A percentile compares a stretch with the other conserved stretches of the same genome.
These are phyloP conservation scores for Thamnaconus septentrionalis DNA, from an alignment of 2,113 vertebrate species.

Conservation along the genomic window DNA sequence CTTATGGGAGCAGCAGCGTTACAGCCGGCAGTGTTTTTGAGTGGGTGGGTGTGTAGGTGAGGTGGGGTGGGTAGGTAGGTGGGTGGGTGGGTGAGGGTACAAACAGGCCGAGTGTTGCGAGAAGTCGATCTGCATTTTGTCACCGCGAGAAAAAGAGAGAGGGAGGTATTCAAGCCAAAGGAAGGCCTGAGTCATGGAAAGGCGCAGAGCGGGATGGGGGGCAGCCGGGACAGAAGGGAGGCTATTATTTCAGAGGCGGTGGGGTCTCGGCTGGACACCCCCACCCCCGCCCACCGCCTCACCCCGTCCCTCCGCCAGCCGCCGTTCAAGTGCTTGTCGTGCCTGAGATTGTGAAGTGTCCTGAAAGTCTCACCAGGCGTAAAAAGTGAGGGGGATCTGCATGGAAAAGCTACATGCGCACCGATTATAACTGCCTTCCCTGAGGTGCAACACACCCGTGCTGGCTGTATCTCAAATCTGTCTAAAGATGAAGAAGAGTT, in stretches of 20 bases:
- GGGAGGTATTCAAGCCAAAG: conserved; percentile 50
- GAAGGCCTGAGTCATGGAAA: conserved; percentile 71
- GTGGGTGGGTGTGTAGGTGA: too few relatives aligned
- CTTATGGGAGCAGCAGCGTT: conserved; percentile 52
- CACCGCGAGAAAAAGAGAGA: conserved; percentile 47
- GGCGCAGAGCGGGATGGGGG: conserved; percentile 26
- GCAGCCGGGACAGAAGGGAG: conserved; percentile 45
- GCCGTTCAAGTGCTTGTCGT: conserved; percentile 51
- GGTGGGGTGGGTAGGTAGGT: too few relatives aligned
- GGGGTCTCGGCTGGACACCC: too few relatives aligned
- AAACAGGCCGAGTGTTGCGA: conserved; percentile 65
- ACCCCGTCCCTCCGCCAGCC: conserved; percentile 37
- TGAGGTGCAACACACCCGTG: too few relatives aligned
- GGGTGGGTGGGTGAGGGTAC: conserved; percentile 36
- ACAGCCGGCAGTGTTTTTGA: conserved; percentile 58
- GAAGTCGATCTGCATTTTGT: conserved; percentile 68
- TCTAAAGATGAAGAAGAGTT: too few relatives aligned
- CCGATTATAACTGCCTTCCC: too few relatives aligned
- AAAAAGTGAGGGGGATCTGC: too few relatives aligned
- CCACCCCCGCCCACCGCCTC: not conserved
- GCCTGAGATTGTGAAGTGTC: conserved; percentile 64
- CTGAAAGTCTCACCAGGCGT: not conserved
- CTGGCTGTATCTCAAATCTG: too few relatives aligned
- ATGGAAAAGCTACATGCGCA: too few relatives aligned
- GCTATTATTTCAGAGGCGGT: conserved; percentile 60